Percentiles rank a stretch among this genome's conserved stretches.
Conservation (phyloP, 1,140 invertebrate genomes). For the Euglossa dilemma region DNA sequence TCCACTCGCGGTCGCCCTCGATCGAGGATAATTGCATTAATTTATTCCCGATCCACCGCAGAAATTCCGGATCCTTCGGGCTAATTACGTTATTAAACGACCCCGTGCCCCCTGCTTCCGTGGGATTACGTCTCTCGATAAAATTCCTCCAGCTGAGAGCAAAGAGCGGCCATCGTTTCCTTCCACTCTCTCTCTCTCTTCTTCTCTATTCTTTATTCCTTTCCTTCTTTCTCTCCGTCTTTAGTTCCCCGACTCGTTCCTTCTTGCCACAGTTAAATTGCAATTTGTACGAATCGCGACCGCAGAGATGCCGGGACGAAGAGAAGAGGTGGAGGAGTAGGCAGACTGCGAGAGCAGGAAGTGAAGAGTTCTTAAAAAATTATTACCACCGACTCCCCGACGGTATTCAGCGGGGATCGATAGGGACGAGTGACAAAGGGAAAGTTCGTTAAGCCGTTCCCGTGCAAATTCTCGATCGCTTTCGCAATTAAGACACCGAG, state of each 20-base stretch:
- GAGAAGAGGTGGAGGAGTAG: not conserved
- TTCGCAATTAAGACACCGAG: slow-evolving; percentile 57
- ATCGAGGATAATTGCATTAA: slow-evolving; percentile 75
- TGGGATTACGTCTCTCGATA: slow-evolving; percentile 61
- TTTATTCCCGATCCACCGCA: slow-evolving; percentile 72
- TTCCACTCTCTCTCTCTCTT: not conserved
- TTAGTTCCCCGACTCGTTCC: slow-evolving; percentile 7
- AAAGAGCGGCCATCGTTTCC: slow-evolving; percentile 33
- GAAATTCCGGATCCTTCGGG: slow-evolving; percentile 72
- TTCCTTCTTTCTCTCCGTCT: not conserved
- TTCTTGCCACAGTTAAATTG: slow-evolving; percentile 64
- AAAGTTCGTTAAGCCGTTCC: slow-evolving; percentile 65
- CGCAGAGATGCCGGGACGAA: slow-evolving; percentile 10
- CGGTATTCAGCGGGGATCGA: slow-evolving; percentile 55
- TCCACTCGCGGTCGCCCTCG: slow-evolving; percentile 37
- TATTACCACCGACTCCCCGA: slow-evolving; percentile 54
- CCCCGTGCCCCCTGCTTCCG: slow-evolving; percentile 26
- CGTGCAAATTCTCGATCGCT: slow-evolving; percentile 55
- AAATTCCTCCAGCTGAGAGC: slow-evolving; percentile 58
- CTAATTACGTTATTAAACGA: slow-evolving; percentile 77
- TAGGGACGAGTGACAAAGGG: slow-evolving; percentile 58
- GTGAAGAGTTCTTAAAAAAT: slow-evolving; percentile 66
- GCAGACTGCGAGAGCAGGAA: slow-evolving; percentile 9
- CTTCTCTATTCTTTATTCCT: not conserved
- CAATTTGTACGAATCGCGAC: slow-evolving; percentile 65